phyloP scores from a whole-genome alignment of 1,140 invertebrate genomes.

The Phortica variegata region DNA sequence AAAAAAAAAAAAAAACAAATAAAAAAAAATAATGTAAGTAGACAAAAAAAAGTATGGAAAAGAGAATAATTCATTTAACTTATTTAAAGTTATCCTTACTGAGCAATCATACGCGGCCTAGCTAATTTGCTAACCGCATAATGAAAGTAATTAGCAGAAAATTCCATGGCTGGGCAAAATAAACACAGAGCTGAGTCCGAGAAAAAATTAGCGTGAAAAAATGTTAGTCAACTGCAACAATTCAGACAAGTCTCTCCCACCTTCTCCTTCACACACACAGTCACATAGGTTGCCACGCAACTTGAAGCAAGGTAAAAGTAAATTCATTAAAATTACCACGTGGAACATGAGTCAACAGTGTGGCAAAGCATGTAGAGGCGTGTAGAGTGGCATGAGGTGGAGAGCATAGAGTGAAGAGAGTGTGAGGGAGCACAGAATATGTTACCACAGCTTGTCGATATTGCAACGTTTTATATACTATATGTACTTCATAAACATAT shows the following conservation, averaged over 20 bases:
- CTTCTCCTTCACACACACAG: not conserved
- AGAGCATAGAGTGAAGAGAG: too few species aligned
- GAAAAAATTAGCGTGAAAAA: not conserved
- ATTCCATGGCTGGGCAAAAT: too few species aligned
- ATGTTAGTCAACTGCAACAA: not conserved
- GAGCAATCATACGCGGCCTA: too few species aligned
- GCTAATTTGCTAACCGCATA: not conserved
- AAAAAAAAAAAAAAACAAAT: not conserved
- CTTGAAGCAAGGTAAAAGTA: conserved; percentile 35
- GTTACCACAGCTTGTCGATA: conserved; percentile 29
- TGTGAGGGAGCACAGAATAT: too few species aligned
- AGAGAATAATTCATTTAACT: conserved; percentile 20
- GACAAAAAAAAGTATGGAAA: conserved; percentile 10
- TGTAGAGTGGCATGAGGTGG: too few species aligned
- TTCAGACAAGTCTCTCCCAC: not conserved
- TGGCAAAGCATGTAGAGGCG: too few species aligned
- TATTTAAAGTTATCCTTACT: too few species aligned
- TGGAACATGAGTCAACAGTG: too few species aligned
- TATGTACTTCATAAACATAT: conserved; percentile 11
- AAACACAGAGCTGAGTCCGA: too few species aligned
- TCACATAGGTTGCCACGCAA: not conserved
- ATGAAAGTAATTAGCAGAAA: too few species aligned
- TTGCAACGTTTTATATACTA: conserved; percentile 17
- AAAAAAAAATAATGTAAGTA: conserved; percentile 16
- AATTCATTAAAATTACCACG: conserved; percentile 48